These are phyloP conservation scores for Anoplius nigerrimus DNA, from an alignment of 2,888 invertebrate species.

Conservation along the genomic window DNA sequence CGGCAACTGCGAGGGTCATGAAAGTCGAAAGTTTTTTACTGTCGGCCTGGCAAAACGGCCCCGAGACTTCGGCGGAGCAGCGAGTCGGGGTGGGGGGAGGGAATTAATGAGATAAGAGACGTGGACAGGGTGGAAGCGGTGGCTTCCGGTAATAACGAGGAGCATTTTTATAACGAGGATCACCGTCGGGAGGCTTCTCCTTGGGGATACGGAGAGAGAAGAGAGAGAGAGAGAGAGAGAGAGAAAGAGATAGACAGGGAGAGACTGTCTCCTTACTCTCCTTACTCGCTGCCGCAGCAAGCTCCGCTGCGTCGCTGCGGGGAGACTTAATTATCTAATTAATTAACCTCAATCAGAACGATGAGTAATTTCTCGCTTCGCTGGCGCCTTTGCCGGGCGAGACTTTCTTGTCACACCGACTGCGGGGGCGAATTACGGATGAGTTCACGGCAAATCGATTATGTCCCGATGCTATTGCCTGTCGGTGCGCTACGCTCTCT, in stretches of 20 bases:
- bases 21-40: neutral
- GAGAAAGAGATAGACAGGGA: too few species aligned
- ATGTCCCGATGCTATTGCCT: conserved; percentile 61
- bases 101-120: conserved; percentile 59
- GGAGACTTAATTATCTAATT: conserved; percentile 75
- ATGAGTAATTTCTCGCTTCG: conserved; percentile 75
- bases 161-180: conserved; percentile 65
- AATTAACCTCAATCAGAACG: conserved; percentile 76
- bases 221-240: too few species aligned
- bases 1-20: neutral
- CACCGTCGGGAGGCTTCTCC: conserved; percentile 38
- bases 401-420: conserved; percentile 74
- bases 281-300: neutral
- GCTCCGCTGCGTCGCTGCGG: conserved; percentile 30
- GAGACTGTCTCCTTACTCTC: neutral
- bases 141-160: conserved; percentile 54
- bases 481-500: conserved; percentile 25
- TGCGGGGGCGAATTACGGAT: conserved; percentile 72
- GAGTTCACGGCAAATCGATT: conserved; percentile 74
- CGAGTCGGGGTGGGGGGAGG: conserved; percentile 21
- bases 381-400: conserved; percentile 72
- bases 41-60: neutral
- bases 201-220: conserved; percentile 1
- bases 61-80: conserved; percentile 11
- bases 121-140: conserved; percentile 30